phyloP scores from a whole-genome alignment of 2,113 vertebrate genomes.

The Sinocyclocheilus rhinocerous region DNA sequence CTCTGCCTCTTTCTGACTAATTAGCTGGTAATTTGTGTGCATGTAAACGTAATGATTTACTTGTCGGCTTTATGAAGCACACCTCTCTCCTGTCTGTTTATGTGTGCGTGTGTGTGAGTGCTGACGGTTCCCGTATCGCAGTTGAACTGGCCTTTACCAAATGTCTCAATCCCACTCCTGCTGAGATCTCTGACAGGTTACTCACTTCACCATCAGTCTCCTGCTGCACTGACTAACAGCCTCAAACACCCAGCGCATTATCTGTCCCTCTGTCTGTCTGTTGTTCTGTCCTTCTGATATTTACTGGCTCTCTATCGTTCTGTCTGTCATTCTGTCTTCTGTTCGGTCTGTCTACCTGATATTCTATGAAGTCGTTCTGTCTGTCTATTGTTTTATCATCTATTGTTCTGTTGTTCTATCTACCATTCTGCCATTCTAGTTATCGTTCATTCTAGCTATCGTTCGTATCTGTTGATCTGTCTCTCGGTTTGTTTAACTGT shows the following conservation, averaged over 20 bases:
- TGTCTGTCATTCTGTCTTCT: too few species aligned
- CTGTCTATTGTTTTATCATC: too few species aligned
- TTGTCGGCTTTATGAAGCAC: background rate
- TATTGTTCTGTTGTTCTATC: too few species aligned
- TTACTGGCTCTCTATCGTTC: too few species aligned
- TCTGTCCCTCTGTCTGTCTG: background rate
- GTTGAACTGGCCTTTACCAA: slow-evolving; percentile 22
- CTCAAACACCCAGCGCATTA: background rate
- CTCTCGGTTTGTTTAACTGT: too few species aligned
- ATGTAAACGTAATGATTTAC: slow-evolving; percentile 1
- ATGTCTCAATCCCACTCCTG: slow-evolving; percentile 23
- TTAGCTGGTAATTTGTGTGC: slow-evolving; percentile 23
- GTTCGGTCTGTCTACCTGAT: too few species aligned
- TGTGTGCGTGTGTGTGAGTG: background rate
- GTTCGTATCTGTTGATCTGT: too few species aligned
- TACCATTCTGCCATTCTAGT: too few species aligned
- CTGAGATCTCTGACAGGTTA: slow-evolving; percentile 42
- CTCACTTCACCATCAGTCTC: slow-evolving; percentile 39
- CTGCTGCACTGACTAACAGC: slow-evolving; percentile 35
- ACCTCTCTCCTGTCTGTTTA: background rate
- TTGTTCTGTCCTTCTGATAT: too few species aligned
- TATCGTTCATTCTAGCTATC: too few species aligned
- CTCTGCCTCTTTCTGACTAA: slow-evolving; percentile 13
- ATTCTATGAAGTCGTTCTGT: too few species aligned
- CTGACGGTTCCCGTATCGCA: slow-evolving; percentile 11